These are phyloP conservation scores for Loris lydekkerianus DNA, from an alignment of 2,797 vertebrate genomes.

Conservation along the genomic window DNA sequence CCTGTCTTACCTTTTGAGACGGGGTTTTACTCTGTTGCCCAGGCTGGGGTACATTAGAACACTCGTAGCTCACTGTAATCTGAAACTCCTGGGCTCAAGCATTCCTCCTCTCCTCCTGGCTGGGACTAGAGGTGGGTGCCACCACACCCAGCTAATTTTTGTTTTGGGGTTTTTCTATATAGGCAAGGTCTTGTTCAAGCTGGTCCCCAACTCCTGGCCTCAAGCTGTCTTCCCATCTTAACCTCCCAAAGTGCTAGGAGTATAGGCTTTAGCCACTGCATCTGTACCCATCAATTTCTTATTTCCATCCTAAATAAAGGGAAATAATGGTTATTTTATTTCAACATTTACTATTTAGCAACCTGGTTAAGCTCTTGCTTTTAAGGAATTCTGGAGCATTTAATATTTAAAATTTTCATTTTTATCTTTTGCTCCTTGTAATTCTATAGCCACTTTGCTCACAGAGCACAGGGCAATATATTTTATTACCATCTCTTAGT, in stretches of 20 bases:
- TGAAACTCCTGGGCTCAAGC: not conserved
- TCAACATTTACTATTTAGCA: not conserved
- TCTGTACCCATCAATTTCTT: not conserved
- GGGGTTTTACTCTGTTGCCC: not conserved
- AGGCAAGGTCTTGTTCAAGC: not conserved
- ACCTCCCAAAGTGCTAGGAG: not conserved
- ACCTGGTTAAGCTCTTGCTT: slow-evolving; percentile 1
- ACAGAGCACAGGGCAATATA: not conserved
- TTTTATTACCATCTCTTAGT: not conserved
- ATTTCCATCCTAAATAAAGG: not conserved
- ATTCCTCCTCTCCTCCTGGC: not conserved
- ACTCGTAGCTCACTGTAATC: not conserved
- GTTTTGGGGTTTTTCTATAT: too few relatives aligned
- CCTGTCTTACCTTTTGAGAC: not conserved
- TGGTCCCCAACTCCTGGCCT: not conserved
- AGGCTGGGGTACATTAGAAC: not conserved
- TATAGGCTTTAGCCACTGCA: not conserved
- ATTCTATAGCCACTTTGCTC: slow-evolving; percentile 27
- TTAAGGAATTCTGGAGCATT: slow-evolving; percentile 50
- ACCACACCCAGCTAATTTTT: not conserved
- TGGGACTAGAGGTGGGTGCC: not conserved
- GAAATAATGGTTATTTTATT: not conserved
- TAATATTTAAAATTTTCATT: slow-evolving; percentile 1
- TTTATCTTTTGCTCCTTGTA: slow-evolving; percentile 6
- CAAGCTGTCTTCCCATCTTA: not conserved